Base-by-base conservation (phyloP, 92 coral and sea anemone species). In the Siderastrea radians region DNA sequence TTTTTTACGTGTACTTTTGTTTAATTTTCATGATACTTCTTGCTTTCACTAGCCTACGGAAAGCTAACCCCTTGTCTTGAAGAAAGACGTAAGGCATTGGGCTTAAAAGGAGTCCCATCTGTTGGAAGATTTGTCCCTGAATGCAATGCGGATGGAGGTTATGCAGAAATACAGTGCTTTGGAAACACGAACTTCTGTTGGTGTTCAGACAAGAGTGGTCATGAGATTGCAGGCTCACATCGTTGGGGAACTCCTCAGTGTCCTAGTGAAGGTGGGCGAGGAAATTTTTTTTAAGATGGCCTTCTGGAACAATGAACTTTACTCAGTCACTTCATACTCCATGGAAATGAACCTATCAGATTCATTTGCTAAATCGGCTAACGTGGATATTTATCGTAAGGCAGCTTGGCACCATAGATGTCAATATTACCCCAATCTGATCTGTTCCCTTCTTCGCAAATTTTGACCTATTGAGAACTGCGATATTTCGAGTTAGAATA, bases 81-180 rank as follows among this genome's bases (percentile, higher is more conserved):
- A 70, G 93, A 86, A 66, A 91, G 95, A 50, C 90, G 86, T 17
- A 88, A 77, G 62, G 93, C 93, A 26, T 87, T 92, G 65, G 95
- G 93, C n/a, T 66, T 64, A 48, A 57, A n/a, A 17, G 93, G 95
- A 3, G 93, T 92, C 47, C 95, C 95, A 69, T 86, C 96, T 46
- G 57, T 87, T 73, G 98, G 98, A 69, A 90, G 91, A 54, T 91
- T 93, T 80, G 95, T 90, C 57, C 94, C 98, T 45, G 95, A 92
- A 19, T 94, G 98, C 79, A 86, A 87, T 11, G 78, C 94, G 61
- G 79, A 84, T 72, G 98, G 98, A 48, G 85, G 79, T 57, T 94
- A 92, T 61, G 87, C 66, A 49, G 69, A 82, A 12, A 74, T 89
- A n/a, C 98, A 94, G 71, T 78, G 90, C 59, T 85, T 58, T 75